Evolutionary conservation across 2,797 vertebrate species (phyloP).

Genomic region (Manis javanica): DNA sequence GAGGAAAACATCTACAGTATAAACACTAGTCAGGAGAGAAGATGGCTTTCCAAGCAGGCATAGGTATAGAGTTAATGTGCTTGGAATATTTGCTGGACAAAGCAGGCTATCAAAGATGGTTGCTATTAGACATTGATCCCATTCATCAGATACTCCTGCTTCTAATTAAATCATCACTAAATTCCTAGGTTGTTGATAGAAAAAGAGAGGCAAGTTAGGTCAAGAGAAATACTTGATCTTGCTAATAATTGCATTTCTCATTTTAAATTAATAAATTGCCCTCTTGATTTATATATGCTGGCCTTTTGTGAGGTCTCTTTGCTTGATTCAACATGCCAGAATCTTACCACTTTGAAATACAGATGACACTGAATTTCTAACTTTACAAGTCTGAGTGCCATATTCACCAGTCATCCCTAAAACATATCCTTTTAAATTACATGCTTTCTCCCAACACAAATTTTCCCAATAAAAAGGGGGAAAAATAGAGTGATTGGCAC

Average conservation of each 20-base stretch:
- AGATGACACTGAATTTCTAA: slow-evolving; percentile 41
- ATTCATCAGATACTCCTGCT: background rate
- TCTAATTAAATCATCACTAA: background rate
- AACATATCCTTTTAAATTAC: background rate
- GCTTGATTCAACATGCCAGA: slow-evolving; percentile 8
- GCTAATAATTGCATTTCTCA: slow-evolving; percentile 15
- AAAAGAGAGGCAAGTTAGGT: background rate
- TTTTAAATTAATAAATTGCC: slow-evolving; percentile 28
- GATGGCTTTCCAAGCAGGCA: background rate
- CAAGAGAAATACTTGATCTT: background rate
- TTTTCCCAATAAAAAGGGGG: background rate
- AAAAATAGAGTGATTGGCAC: background rate
- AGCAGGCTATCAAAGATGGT: background rate
- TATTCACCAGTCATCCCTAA: background rate
- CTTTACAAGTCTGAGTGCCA: background rate
- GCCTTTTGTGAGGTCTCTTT: slow-evolving; percentile 16
- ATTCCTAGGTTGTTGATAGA: background rate
- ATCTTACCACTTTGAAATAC: background rate
- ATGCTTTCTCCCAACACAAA: background rate
- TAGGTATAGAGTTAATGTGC: background rate
- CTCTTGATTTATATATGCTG: slow-evolving; percentile 19
- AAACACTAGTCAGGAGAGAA: background rate
- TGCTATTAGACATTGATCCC: background rate
- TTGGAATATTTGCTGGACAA: background rate
- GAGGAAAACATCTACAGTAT: background rate